Base-by-base conservation (phyloP, 2,113 vertebrate species). In the Felis catus region DNA sequence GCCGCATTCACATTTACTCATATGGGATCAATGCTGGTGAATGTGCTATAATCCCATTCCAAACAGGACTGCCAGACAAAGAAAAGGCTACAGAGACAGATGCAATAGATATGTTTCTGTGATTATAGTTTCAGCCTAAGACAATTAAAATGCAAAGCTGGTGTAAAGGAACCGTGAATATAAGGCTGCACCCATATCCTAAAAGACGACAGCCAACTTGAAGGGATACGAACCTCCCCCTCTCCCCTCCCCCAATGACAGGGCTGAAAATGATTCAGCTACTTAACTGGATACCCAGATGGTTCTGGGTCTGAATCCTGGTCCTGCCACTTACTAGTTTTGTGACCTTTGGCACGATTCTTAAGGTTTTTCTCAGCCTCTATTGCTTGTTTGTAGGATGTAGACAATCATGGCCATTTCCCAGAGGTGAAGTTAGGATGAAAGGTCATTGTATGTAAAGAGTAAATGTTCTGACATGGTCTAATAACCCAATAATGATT, bases 11-110 rank as follows among this genome's bases (percentile, higher is more conserved):
- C 83, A 89, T 85, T n/a, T 63, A 41, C 51, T 96, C 91, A 73
- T 90, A 90, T 86, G 94, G 95, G 91, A 97, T 82, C 76, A 80
- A 87, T 92, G 92, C 25, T 41, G 83, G 82, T 76, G 92, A 91
- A 82, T 92, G 90, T 63, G 93, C 53, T 89, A 92, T 90, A 96
- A 92, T 96, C 70, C 93, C 81, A 92, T 90, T 91, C 81, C 70
- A 94, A 85, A 73, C 5, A 71, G 66, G 86, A 82, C 61, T 93
- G 66, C 66, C 70, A 88, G 80, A n/a, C 4, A 70, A 13, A 94
- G 63, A 58, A 66, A 94, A 53, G 31, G 21, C 51, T 84, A 48
- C 29, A 68, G 70, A 92, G 82, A 76, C 23, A 71, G 93, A 94
- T 21, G 58, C 2, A 82, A 14, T 16, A 33, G 73, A 83, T 61